Percentiles rank a stretch among this genome's conserved stretches.
Evolutionary conservation across 2,113 vertebrate species (phyloP).

Genomic region (Pteropus alecto): DNA sequence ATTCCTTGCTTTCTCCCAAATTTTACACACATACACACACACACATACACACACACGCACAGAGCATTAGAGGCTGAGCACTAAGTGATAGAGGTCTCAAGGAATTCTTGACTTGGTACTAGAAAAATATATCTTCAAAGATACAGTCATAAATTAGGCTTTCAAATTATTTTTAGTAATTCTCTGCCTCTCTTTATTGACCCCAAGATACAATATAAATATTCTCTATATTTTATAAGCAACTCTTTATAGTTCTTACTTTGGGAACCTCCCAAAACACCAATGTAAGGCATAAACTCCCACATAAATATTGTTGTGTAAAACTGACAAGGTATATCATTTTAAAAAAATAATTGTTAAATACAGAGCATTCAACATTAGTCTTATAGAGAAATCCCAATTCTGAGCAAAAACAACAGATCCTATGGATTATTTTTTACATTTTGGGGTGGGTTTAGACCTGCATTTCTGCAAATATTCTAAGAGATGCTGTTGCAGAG

Average conservation of each 20-base stretch:
- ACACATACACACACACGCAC: background rate
- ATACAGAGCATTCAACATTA: background rate
- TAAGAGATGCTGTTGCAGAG: background rate
- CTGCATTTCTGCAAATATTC: conserved; percentile 32
- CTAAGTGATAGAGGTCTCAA: background rate
- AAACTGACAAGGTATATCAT: background rate
- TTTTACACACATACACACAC: background rate
- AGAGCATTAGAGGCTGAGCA: background rate
- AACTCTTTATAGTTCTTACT: conserved; percentile 18
- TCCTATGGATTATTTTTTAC: background rate
- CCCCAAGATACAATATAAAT: background rate
- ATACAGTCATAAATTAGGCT: background rate
- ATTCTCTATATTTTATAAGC: conserved; percentile 1
- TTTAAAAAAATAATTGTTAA: background rate
- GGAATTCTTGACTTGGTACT: background rate
- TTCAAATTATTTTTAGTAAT: conserved; percentile 18
- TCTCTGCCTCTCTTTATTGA: background rate
- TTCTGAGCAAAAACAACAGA: background rate
- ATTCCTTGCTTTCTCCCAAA: background rate
- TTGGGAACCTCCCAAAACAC: conserved; percentile 21
- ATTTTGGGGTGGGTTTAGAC: background rate
- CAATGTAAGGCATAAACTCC: background rate
- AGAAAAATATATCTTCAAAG: conserved; percentile 16
- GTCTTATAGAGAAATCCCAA: background rate
- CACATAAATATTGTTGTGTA: background rate